Conservation (phyloP, 1,140 invertebrate species). For the Platyura marginata region DNA sequence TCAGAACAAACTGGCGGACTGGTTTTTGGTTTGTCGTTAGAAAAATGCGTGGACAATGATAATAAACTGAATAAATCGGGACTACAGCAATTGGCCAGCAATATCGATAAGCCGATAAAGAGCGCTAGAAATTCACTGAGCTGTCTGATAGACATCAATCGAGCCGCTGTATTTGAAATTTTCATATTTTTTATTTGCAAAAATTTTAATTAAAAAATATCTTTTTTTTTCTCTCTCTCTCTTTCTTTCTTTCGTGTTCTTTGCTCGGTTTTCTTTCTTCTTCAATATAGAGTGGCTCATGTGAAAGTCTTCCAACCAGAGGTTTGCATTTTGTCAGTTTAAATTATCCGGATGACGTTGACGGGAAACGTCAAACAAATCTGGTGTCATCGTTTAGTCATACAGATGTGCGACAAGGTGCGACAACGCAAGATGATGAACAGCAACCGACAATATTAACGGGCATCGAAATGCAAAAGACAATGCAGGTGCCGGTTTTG, state of each 20-base stretch:
- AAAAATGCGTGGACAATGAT: constrained; percentile 66
- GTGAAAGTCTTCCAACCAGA: constrained; percentile 11
- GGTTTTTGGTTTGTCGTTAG: constrained; percentile 67
- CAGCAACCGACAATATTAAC: constrained; percentile 21
- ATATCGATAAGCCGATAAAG: no score
- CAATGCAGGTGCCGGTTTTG: constrained; percentile 45
- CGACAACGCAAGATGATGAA: constrained; percentile 35
- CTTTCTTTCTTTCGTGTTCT: no score
- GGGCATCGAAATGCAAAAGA: neutral
- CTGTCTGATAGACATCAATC: no score
- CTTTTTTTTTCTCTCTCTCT: no score
- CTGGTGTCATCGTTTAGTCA: no score
- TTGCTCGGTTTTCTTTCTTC: no score
- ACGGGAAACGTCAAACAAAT: neutral
- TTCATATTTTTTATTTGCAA: no score
- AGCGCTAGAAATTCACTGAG: no score
- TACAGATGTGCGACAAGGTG: no score
- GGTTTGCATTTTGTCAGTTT: neutral
- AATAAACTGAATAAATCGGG: constrained; percentile 3
- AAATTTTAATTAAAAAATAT: no score
- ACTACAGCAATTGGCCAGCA: no score
- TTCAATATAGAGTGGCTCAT: constrained; percentile 17
- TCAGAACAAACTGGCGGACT: constrained; percentile 25
- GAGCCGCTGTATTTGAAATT: no score
- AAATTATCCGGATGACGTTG: neutral